Base-by-base conservation (phyloP, 1,140 invertebrate genomes). In the Acromyrmex echinatior region DNA sequence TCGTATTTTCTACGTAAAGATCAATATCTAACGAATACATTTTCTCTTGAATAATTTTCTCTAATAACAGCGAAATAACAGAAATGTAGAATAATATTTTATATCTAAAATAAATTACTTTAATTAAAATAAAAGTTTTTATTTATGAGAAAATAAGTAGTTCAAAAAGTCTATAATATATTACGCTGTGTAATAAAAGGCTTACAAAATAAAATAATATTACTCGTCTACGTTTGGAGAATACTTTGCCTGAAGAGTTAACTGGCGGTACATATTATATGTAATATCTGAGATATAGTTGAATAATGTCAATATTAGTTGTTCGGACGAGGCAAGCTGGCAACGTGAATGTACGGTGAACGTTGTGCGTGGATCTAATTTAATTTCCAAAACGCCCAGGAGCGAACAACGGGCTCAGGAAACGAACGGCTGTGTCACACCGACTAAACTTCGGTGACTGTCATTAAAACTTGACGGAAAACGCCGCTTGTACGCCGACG, bases 381-480 rank as follows among this genome's bases (percentile, higher is more conserved):
- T 86, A 91, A 91, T 91, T 88, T 87, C 56, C 76, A 88, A 86
- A 90, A 86, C 77, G 71, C 39, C 77, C 82, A 63, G 49, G 88
- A 86, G 81, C 82, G 35, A 16, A 49, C 60, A 71, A 56, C 49
- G 60, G 18, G 25, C 21, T 14, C 51, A 49, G 49, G 56, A 78
- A 78, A 65, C 31, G 62, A 87, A 80, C 88, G 68, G 73, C 78
- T 87, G 86, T 73, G 87, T 63, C 25, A 51, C 9, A 53, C n/a
- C 51, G 62, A 76, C 49, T 60, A 25, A 90, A 88, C 76, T 90
- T 90, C 25, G 81, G 49, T 28, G 82, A 91, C 88, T 88, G 77
- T 90, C 88, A 86, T 90, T 88, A 90, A 88, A 90, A 86, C 84
- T 91, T 87, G 81, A 90, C 28, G 78, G 82, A 86, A 90, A 86